Conservation (phyloP, 1,140 invertebrate genomes). For the Diplogasteroides magnus region DNA sequence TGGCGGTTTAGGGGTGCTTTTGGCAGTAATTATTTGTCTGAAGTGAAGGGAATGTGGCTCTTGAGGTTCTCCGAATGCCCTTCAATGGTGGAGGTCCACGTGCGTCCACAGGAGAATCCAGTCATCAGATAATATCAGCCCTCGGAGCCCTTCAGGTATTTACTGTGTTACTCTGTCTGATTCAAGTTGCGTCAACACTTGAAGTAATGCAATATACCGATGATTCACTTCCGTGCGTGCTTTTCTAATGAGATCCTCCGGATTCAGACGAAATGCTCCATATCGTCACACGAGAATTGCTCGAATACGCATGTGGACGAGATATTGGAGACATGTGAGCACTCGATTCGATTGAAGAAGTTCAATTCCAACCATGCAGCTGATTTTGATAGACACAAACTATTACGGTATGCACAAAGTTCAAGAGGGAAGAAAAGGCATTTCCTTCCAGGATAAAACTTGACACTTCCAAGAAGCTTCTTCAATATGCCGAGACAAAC, state of each 20-base stretch:
- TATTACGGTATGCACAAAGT: background rate
- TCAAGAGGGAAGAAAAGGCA: background rate
- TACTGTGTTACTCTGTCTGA: too few relatives aligned
- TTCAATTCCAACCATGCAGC: too few relatives aligned
- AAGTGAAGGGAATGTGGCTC: too few relatives aligned
- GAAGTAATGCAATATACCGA: too few relatives aligned
- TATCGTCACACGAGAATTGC: conserved; percentile 20
- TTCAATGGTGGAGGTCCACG: too few relatives aligned
- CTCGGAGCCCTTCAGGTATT: background rate
- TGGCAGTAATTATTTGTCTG: too few relatives aligned
- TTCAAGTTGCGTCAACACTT: too few relatives aligned
- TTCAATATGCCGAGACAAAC: conserved; percentile 22
- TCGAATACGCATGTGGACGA: conserved; percentile 27
- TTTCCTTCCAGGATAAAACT: conserved; percentile 21
- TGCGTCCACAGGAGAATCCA: too few relatives aligned
- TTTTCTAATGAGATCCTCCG: background rate
- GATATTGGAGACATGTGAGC: conserved; percentile 22
- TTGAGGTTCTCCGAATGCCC: too few relatives aligned
- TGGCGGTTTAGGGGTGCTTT: too few relatives aligned
- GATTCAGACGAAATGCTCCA: conserved; percentile 18
- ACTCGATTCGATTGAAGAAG: conserved; percentile 16
- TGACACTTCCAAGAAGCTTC: conserved; percentile 26
- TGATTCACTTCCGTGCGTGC: too few relatives aligned
- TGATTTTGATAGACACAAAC: conserved; percentile 21
- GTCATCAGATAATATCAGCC: too few relatives aligned